Percentiles rank a stretch among this genome's conserved stretches.
These are phyloP conservation scores for Protodeltote pygarga DNA, from an alignment of 2,888 invertebrate species.

Conservation along the genomic window DNA sequence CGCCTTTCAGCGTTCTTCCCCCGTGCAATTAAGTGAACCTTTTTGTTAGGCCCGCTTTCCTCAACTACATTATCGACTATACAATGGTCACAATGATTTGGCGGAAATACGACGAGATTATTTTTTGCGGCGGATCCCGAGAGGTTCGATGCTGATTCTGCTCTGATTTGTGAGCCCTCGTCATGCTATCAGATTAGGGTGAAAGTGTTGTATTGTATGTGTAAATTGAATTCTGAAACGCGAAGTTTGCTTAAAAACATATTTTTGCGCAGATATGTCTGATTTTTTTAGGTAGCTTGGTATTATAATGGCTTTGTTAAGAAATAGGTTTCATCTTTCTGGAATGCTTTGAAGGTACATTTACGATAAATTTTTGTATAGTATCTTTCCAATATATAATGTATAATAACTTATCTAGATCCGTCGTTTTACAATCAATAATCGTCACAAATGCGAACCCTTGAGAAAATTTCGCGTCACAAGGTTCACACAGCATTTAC, in stretches of 20 bases:
- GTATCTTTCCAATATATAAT: not conserved
- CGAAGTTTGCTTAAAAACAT: conserved; percentile 7
- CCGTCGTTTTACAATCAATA: conserved; percentile 5
- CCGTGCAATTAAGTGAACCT: conserved; percentile 83
- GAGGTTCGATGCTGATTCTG: conserved; percentile 63
- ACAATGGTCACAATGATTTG: conserved; percentile 84
- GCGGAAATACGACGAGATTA: conserved; percentile 78
- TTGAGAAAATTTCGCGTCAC: conserved; percentile 36
- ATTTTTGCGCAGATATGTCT: not conserved
- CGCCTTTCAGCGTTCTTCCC: conserved; percentile 79
- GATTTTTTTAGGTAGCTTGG: conserved; percentile 1
- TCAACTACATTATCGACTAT: conserved; percentile 80
- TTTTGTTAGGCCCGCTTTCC: conserved; percentile 78
- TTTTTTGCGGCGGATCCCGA: conserved; percentile 68
- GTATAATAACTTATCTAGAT: not conserved
- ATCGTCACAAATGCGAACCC: conserved; percentile 10
- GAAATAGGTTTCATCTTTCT: not conserved
- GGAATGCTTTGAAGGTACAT: not conserved
- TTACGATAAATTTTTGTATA: not conserved
- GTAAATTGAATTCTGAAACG: conserved; percentile 63
- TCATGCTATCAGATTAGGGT: conserved; percentile 67
- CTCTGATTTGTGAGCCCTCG: conserved; percentile 74
- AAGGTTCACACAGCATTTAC: conserved; percentile 42
- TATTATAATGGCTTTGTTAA: not conserved
- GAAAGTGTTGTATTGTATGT: conserved; percentile 66